Evolutionary conservation across 2,113 vertebrate genomes (phyloP).

Genomic region (Ovis aries): ARS-UI_Ramb_v3.0 NC_056054.1:228255501-228256000

Average conservation of each 20-base stretch:
- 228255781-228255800: background rate
- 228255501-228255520: background rate
- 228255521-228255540: background rate
- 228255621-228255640: background rate
- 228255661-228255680: background rate
- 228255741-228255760: background rate
- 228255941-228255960: background rate
- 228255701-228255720: background rate
- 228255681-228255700: background rate
- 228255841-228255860: background rate
- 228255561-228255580: background rate
- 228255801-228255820: background rate
- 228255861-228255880: background rate
- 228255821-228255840: rapidly evolving
- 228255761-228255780: background rate
- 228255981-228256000: background rate
- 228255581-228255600: background rate
- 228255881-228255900: background rate
- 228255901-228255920: background rate
- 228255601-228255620: background rate
- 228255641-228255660: background rate
- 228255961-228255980: background rate
- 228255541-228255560: background rate
- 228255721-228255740: background rate
- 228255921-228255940: background rate